Base-by-base conservation (phyloP, 2,888 invertebrate species). In the Minunthozetes semirufus region DNA sequence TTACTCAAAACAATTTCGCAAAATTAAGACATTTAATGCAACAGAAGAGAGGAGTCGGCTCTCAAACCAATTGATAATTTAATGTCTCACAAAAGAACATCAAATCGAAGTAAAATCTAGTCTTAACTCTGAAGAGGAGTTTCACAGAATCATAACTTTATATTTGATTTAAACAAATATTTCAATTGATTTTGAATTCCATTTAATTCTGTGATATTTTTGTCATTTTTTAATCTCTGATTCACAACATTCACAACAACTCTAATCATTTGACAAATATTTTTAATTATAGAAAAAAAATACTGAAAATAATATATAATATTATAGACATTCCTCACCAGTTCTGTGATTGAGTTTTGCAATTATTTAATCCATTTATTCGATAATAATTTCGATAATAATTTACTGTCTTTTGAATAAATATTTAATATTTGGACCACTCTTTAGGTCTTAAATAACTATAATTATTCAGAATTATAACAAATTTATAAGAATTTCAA, bases 1-100 rank as follows among this genome's bases (percentile, higher is more conserved):
- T 94, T 76, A 94, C 95, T 56, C 85, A 91, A 81, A 90, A 90
- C 76, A 97, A 97, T 85, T 87, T 97, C 76, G 90, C 92, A 82
- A 91, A 92, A 80, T 82, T 87, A 73, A 85, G 86, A 83, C 88
- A 85, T 84, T 85, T 84, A 4, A 80, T 82, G 22, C 68, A 48
- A 9, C 75, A 77, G 70, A 76, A 73, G 59, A 46, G 72, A 25
- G 22, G 5, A 3, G 50, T 27, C 25, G 50, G 72, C 19, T 1
- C 22, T 8, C 53, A n/a, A 53, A 53, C 17, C 17, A 53, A 53
- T 19, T 19, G n/a, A 17, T 53, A 53, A 53, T 53, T 1, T 6
- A n/a, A n/a, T 17, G 53, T 8, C 53, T 53, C 53, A 4, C n/a
- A 48, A 48, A 48, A 13, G 13, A 61, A 61, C 3, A 61, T 27